Evolutionary conservation across 2,888 invertebrate genomes (phyloP).

Genomic region (Xestia sexstrigata): DNA sequence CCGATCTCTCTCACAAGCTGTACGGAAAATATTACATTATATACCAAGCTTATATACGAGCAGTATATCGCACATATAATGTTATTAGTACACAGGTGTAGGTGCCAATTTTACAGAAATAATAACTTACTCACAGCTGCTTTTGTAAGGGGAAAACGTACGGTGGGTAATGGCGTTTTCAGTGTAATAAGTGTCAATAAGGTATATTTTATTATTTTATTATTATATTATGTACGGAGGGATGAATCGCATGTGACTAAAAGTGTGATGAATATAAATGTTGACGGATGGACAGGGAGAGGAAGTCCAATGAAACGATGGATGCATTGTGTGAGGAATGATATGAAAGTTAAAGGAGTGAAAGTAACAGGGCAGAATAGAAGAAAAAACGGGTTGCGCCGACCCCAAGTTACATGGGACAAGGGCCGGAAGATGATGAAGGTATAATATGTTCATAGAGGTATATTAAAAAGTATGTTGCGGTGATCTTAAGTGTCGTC

Average conservation of each 20-base stretch:
- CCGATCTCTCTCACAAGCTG: constrained; percentile 1
- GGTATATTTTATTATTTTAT: no score
- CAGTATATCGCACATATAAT: constrained; percentile 45
- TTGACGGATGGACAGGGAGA: no score
- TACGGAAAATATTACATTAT: constrained; percentile 36
- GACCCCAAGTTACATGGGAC: no score
- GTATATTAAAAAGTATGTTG: background rate
- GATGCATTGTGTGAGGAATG: no score
- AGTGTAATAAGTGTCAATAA: background rate
- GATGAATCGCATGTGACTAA: no score
- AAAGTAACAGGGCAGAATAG: no score
- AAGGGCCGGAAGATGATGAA: no score
- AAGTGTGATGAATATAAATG: no score
- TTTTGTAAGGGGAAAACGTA: background rate
- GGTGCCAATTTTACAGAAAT: constrained; percentile 54
- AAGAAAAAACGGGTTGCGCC: no score
- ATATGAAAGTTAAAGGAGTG: no score
- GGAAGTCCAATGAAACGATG: no score
- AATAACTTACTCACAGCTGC: constrained; percentile 36
- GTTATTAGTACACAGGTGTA: constrained; percentile 53
- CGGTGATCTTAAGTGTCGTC: background rate
- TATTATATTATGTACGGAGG: no score
- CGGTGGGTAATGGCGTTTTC: background rate
- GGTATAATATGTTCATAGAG: background rate
- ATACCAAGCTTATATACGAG: constrained; percentile 11